These are phyloP conservation scores for Sisyra nigra DNA, from an alignment of 2,888 invertebrate species.

Conservation along the genomic window DNA sequence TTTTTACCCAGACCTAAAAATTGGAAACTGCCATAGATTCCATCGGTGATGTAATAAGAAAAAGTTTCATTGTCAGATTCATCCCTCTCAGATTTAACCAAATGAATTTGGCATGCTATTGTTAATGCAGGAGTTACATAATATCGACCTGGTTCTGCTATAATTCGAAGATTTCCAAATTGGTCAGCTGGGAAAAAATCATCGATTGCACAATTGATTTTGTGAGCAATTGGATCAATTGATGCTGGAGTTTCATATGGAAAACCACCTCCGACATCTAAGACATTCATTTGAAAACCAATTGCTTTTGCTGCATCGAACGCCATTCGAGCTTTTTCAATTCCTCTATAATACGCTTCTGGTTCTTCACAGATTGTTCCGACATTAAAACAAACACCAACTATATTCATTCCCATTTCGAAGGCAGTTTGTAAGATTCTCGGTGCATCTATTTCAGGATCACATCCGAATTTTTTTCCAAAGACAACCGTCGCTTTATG, in stretches of 20 bases:
- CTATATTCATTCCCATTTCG: conserved; percentile 5
- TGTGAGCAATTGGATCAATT: conserved; percentile 2
- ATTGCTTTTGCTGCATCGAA: conserved; percentile 25
- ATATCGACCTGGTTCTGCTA: conserved; percentile 10
- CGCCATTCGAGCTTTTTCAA: conserved; percentile 26
- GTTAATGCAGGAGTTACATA: no score
- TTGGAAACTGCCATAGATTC: no score
- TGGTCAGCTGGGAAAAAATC: conserved; percentile 7
- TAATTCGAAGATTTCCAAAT: conserved; percentile 10
- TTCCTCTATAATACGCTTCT: conserved; percentile 29
- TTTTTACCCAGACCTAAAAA: no score
- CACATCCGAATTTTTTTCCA: conserved; percentile 9
- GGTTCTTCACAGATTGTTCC: conserved; percentile 19
- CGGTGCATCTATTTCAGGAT: conserved; percentile 20
- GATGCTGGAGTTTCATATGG: neutral
- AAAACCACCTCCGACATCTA: conserved; percentile 8
- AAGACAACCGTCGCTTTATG: conserved; percentile 18
- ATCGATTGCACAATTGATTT: conserved; percentile 6
- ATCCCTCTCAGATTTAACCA: no score
- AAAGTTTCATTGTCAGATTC: no score
- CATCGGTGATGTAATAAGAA: no score
- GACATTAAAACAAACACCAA: conserved; percentile 8
- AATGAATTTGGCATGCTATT: no score
- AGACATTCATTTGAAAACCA: conserved; percentile 5
- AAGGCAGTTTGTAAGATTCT: conserved; percentile 4